Base-by-base conservation (phyloP, 2,113 vertebrate genomes). In the Caranx ignobilis region DNA sequence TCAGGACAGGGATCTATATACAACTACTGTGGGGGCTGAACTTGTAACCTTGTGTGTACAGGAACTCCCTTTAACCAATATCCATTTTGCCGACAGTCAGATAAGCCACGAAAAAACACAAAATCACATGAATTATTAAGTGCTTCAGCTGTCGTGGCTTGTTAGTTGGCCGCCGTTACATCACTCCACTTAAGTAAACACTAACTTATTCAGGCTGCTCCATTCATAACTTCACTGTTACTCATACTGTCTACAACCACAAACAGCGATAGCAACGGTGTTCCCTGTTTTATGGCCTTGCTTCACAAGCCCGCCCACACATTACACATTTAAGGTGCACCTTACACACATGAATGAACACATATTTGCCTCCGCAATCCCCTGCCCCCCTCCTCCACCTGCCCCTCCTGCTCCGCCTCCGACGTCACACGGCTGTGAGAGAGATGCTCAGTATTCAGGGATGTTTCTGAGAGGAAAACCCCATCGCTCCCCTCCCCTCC, bases 391-490 rank as follows among this genome's bases (percentile, higher is more conserved):
- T 52, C 68, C 57, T 34, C 71, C 62, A 5, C 68, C 77, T 50
- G 72, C 65, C 39, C 9, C 12, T 5, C 57, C 75, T 21, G 31
- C 56, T 75, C 78, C 54, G 68, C 61, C 18, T 50, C 60, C 61
- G 21, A 43, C 60, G 65, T 67, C 32, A 73, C 47, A 66, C 12
- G 9, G 32, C 75, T 71, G 78, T 81, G 79, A 54, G 34, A n/a
- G 60, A 72, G 81, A 61, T 48, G 66, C 47, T 83, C 47, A 78
- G 79, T 74, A 81, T 80, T 87, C 82, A 79, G 57, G 61, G 75
- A 83, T 56, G 78, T 70, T 77, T 81, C 86, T 85, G 75, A 89
- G 60, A 86, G 91, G 88, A 87, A 88, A 89, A 79, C 85, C 89
- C 88, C 66, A 21, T 41, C 41, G 41, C 18, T 52, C 74, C 60